phyloP scores from a whole-genome alignment of 2,113 vertebrate species.

The Sisor rabdophorus region DNA sequence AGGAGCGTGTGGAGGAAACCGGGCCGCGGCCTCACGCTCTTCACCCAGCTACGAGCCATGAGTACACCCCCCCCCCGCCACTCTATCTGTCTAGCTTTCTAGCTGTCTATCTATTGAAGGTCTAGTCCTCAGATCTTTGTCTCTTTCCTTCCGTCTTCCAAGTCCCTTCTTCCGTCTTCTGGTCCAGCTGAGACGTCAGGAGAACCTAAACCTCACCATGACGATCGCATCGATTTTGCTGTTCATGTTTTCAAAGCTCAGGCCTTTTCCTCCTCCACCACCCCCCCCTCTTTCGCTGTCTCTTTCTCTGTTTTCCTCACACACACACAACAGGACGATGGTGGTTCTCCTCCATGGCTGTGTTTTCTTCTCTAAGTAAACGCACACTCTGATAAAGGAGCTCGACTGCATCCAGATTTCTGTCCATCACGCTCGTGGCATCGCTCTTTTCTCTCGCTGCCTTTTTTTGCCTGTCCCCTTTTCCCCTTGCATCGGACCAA shows the following conservation, averaged over 20 bases:
- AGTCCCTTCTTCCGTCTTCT: neutral
- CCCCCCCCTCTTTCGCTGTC: neutral
- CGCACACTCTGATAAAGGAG: constrained; percentile 33
- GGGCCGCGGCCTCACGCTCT: constrained; percentile 63
- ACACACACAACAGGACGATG: constrained; percentile 5
- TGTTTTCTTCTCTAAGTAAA: constrained; percentile 43
- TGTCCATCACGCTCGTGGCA: constrained; percentile 55
- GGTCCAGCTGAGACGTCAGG: constrained; percentile 36
- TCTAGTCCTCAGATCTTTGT: neutral
- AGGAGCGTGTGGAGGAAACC: constrained; percentile 78
- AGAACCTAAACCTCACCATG: constrained; percentile 15
- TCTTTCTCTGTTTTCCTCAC: constrained; percentile 10
- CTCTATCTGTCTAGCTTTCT: neutral
- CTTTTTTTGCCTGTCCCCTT: constrained; percentile 13
- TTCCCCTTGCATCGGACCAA: constrained; percentile 42
- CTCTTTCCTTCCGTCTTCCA: neutral
- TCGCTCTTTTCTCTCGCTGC: constrained; percentile 46
- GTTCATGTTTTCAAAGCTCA: constrained; percentile 26
- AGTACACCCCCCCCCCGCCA: constrained; percentile 26
- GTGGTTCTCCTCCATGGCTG: constrained; percentile 10
- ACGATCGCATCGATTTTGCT: constrained; percentile 1
- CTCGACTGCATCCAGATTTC: constrained; percentile 50
- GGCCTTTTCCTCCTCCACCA: neutral
- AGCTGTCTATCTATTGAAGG: neutral
- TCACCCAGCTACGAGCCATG: constrained; percentile 72